These are phyloP conservation scores for Pachyseris speciosa DNA, from an alignment of 64 coral and sea anemone species.

Conservation along the genomic window DNA sequence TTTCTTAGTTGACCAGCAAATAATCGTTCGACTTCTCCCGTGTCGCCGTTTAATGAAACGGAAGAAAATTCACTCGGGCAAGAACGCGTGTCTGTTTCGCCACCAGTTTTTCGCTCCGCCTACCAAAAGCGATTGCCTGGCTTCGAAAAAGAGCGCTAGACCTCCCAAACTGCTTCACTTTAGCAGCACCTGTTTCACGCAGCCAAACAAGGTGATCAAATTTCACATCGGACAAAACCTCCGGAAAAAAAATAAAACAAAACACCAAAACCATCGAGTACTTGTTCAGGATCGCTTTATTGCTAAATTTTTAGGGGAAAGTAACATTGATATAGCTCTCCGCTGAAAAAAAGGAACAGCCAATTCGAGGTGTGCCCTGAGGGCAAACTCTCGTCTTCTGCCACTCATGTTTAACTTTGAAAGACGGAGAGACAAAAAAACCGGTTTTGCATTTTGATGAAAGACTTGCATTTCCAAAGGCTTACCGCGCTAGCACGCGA, in stretches of 20 bases:
- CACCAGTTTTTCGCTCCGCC: conserved; percentile 31
- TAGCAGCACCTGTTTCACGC: conserved; percentile 14
- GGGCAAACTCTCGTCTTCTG: background rate
- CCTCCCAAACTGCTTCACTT: background rate
- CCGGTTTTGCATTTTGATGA: conserved; percentile 37
- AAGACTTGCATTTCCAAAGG: conserved; percentile 1
- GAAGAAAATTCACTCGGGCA: background rate
- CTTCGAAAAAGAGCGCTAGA: background rate
- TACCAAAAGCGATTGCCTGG: background rate
- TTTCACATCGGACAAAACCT: background rate
- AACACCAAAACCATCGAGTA: background rate
- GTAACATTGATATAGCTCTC: too few species aligned
- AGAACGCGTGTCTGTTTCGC: background rate
- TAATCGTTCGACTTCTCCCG: background rate
- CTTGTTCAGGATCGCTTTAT: too few species aligned
- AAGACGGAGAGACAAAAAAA: conserved; percentile 1
- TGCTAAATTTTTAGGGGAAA: too few species aligned
- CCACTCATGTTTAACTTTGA: background rate
- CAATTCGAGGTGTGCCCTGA: background rate
- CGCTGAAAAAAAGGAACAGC: background rate
- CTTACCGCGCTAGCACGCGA: background rate
- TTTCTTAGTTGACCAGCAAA: background rate
- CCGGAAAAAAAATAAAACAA: background rate
- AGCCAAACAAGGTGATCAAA: background rate
- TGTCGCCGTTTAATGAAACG: background rate